phyloP scores from a whole-genome alignment of 2,113 vertebrate genomes.

The Mesoclemmys tuberculata region DNA sequence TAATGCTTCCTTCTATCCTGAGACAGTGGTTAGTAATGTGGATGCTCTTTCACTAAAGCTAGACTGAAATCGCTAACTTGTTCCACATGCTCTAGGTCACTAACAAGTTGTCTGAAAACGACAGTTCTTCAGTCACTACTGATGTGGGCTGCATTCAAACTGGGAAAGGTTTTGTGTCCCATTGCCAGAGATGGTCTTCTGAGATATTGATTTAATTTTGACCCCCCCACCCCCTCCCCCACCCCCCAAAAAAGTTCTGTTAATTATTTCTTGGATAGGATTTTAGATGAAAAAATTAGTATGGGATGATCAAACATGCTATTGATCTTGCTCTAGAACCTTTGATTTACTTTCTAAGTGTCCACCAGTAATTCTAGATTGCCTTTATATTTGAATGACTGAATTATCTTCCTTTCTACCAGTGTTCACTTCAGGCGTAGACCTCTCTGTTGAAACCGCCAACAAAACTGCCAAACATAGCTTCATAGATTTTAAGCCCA shows the following conservation, averaged over 20 bases:
- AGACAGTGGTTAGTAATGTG: background rate
- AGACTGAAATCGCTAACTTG: background rate
- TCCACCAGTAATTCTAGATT: background rate
- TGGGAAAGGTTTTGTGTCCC: background rate
- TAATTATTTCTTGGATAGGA: slow-evolving; percentile 33
- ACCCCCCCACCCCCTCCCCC: too few relatives aligned
- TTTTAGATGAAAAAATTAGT: background rate
- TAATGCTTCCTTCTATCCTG: background rate
- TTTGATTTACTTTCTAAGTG: background rate
- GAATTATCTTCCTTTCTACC: background rate
- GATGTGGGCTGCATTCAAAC: background rate
- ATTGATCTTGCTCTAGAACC: background rate
- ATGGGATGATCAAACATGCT: background rate
- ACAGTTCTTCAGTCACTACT: background rate
- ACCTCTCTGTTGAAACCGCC: background rate
- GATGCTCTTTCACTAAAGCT: background rate
- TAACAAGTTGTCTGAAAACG: background rate
- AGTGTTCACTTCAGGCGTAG: background rate
- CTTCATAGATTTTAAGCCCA: background rate
- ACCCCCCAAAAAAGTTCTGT: background rate
- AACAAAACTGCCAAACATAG: background rate
- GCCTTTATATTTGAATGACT: background rate
- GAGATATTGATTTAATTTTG: background rate
- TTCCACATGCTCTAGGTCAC: background rate
- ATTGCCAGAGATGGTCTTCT: background rate